Evolutionary conservation across 1,140 invertebrate species (phyloP).

Genomic region (Eumaeus atala): DNA sequence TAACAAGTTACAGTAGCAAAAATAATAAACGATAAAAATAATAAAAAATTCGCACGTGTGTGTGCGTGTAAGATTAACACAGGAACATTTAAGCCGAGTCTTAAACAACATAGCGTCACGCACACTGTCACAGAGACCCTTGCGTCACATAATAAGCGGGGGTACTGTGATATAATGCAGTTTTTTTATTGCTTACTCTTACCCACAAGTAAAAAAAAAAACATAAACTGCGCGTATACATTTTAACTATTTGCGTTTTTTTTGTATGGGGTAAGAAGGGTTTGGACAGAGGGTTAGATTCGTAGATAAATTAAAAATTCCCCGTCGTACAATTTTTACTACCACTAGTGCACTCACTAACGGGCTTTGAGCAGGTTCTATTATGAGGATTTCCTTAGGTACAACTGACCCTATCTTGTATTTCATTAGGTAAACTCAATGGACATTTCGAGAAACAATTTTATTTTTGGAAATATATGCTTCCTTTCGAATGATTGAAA

Average conservation of each 20-base stretch:
- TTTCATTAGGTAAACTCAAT: too few species aligned
- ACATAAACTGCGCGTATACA: constrained; percentile 47
- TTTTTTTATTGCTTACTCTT: constrained; percentile 71
- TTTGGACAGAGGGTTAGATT: constrained; percentile 57
- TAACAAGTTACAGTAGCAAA: too few species aligned
- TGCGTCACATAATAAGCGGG: constrained; percentile 62
- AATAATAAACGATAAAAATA: too few species aligned
- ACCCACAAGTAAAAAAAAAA: constrained; percentile 65
- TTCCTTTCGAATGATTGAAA: too few species aligned
- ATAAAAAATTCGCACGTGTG: background rate
- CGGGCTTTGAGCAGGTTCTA: too few species aligned
- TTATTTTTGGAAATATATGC: too few species aligned
- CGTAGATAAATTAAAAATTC: constrained; percentile 63
- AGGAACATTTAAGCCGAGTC: constrained; percentile 19
- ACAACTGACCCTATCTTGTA: too few species aligned
- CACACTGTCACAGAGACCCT: constrained; percentile 44
- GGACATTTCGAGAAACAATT: too few species aligned
- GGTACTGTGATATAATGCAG: constrained; percentile 69
- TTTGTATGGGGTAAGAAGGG: constrained; percentile 55
- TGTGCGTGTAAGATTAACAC: constrained; percentile 1
- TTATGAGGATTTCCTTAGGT: too few species aligned
- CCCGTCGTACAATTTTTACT: constrained; percentile 51
- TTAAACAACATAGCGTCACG: constrained; percentile 34
- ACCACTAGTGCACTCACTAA: background rate
- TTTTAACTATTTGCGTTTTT: constrained; percentile 68